Evolutionary conservation across 2,113 vertebrate genomes (phyloP), one percentile per base, ranked within the genome.

Genomic region (Crypturellus undulatus): DNA sequence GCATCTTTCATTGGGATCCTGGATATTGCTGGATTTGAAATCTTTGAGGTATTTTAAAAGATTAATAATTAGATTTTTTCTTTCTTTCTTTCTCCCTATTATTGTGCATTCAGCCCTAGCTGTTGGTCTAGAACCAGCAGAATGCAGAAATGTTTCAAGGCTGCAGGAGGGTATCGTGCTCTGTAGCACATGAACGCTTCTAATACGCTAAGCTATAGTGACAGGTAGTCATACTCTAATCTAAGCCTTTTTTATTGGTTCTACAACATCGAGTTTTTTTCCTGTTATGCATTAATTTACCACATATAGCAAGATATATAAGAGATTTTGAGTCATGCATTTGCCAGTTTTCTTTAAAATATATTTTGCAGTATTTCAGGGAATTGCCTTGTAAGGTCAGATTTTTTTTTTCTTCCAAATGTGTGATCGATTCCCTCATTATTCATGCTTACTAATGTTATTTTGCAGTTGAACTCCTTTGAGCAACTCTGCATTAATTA

Each of bases 401-500:
- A n/a, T 10, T 77, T 70, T 51, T 34, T 81, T 73, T 78, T 20
- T 8, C 51, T 93, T 91, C 42, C 49, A 70, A 38, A 26, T 87
- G 15, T 1, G 4, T n/a, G 42, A 8, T 73, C 10, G 43, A 15
- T 80, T 43, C 54, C 64, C 42, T 80, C 64, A 40, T 80, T 78
- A 36, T 45, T 89, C 54, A 45, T 88, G 13, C 36, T 72, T 51
- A 4, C 47, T 59, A 16, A n/a, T 79, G 59, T 42, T 75, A 19
- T 91, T 83, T 79, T 91, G 7, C 49, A 99, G 99, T 86, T 99
- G 95, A 99, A 99, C 98, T 99, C 99, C 1, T 99, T 99, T n/a
- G 99, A 99, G 94, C 99, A 99, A 77, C 98, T 99, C 52, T 99
- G 99, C 75, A 99, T 99, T 97, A 99, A 99, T 98, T 99, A 99